Evolutionary conservation across 2,888 invertebrate species (phyloP), one percentile per base, ranked within the genome.

Genomic region (Nomada lathburiana): DNA sequence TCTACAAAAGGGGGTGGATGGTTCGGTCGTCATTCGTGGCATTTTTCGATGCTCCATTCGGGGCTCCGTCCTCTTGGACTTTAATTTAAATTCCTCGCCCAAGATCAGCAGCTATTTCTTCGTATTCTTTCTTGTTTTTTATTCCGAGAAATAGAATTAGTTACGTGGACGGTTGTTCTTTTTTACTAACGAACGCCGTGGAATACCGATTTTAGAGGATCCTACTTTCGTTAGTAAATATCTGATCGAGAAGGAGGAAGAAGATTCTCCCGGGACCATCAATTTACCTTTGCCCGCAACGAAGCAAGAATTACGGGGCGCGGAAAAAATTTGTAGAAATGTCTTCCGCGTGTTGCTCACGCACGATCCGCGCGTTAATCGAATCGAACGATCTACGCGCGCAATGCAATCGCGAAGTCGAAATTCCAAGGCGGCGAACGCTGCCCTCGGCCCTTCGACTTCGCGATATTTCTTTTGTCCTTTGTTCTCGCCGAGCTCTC

Each of bases 11-110:
- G 55, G 42, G 60, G 65, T 11, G 36, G 62, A 44, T 53, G 81
- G 55, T 53, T 67, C 77, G 82, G 73, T 76, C 82, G 72, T 76
- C 82, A 75, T 85, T 86, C 85, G 74, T 79, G 65, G 80, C 72
- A 85, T 85, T 87, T 83, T 82, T 87, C 83, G 83, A 71, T 72
- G 82, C 67, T 82, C 77, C 65, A 36, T 82, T 83, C 69, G 64
- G 69, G 70, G 76, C 65, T 76, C 59, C 68, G 63, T 60, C 82
- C 76, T 72, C 83, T 71, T 78, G 75, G 78, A 59, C 71, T 83
- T 79, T 83, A 83, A 83, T 83, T 83, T 83, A 83, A 83, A 83
- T 83, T 83, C 78, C 63, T 83, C 75, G 20, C 44, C 68, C 50
- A 63, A 67, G 64, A 71, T 82, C 65, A 76, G 52, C 57, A n/a